Percentiles rank a stretch among this genome's conserved stretches.
Evolutionary conservation across 2,888 invertebrate genomes (phyloP).

Genomic region (Rhorus exstirpatorius): DNA sequence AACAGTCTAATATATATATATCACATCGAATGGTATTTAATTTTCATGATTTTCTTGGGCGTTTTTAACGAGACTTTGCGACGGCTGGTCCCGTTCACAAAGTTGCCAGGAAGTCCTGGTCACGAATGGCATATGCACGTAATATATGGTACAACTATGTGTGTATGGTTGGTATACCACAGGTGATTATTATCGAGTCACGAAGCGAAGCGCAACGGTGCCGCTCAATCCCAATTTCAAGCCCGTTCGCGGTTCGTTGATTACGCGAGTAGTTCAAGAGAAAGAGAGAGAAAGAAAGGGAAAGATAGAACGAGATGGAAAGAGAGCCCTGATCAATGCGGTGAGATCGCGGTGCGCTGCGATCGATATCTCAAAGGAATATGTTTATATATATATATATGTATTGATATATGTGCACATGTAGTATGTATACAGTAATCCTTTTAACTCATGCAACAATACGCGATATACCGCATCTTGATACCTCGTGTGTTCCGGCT

Average conservation of each 20-base stretch:
- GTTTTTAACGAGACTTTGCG: background rate
- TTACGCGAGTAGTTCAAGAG: constrained; percentile 61
- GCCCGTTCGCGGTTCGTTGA: constrained; percentile 79
- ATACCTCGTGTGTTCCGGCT: constrained; percentile 4
- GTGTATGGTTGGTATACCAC: constrained; percentile 58
- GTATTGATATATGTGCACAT: background rate
- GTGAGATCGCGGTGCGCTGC: constrained; percentile 51
- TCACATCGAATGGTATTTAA: constrained; percentile 3
- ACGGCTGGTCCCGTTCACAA: background rate
- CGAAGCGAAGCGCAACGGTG: constrained; percentile 71
- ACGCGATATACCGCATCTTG: background rate
- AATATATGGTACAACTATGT: constrained; percentile 33
- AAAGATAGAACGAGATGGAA: constrained; percentile 24
- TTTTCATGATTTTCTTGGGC: constrained; percentile 21
- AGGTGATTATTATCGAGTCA: constrained; percentile 75
- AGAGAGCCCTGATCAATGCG: constrained; percentile 56
- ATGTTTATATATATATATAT: constrained; percentile 25
- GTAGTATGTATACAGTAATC: constrained; percentile 31
- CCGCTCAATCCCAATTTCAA: constrained; percentile 76
- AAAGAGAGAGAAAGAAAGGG: constrained; percentile 28
- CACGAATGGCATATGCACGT: constrained; percentile 27
- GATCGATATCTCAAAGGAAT: constrained; percentile 67
- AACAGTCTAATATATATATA: no score
- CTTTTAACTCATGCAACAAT: constrained; percentile 40
- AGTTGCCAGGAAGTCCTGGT: background rate